A percentile compares a stretch with the other conserved stretches of the same genome.
These are phyloP conservation scores for Manacus vitellinus DNA, from an alignment of 2,113 vertebrate species.

Conservation along the genomic window DNA sequence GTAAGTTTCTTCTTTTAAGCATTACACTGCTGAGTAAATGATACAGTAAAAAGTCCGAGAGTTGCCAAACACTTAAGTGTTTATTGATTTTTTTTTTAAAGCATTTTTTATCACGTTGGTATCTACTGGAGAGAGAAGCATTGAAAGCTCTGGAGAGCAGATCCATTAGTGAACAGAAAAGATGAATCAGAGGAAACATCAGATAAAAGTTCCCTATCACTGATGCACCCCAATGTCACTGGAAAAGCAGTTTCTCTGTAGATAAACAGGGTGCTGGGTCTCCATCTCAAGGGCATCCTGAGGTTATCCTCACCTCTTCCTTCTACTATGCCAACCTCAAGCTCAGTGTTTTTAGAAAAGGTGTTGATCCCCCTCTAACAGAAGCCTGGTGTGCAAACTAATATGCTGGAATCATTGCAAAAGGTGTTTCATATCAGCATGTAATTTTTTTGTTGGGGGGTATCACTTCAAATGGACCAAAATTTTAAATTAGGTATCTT, in stretches of 20 bases:
- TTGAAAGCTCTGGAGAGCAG: background rate
- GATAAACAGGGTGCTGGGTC: background rate
- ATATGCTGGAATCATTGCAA: background rate
- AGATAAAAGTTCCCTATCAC: background rate
- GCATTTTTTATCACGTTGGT: background rate
- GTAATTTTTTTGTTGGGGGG: background rate
- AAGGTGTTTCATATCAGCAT: background rate
- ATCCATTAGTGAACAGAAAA: background rate
- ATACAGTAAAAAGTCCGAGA: background rate
- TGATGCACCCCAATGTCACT: background rate
- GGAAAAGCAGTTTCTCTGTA: background rate
- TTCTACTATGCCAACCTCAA: too few relatives aligned
- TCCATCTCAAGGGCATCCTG: background rate
- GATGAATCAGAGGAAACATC: background rate
- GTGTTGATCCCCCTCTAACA: background rate
- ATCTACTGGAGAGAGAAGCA: background rate
- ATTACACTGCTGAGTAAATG: slow-evolving; percentile 19
- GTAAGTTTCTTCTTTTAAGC: background rate
- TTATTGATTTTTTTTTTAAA: slow-evolving; percentile 17
- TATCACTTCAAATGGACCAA: background rate
- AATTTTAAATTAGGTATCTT: background rate
- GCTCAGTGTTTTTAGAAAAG: background rate
- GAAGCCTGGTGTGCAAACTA: background rate
- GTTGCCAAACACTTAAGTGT: slow-evolving; percentile 12
- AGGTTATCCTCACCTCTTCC: background rate